Evolutionary conservation across 2,113 vertebrate genomes (phyloP).

Genomic region (Stictonetta naevosa): DNA sequence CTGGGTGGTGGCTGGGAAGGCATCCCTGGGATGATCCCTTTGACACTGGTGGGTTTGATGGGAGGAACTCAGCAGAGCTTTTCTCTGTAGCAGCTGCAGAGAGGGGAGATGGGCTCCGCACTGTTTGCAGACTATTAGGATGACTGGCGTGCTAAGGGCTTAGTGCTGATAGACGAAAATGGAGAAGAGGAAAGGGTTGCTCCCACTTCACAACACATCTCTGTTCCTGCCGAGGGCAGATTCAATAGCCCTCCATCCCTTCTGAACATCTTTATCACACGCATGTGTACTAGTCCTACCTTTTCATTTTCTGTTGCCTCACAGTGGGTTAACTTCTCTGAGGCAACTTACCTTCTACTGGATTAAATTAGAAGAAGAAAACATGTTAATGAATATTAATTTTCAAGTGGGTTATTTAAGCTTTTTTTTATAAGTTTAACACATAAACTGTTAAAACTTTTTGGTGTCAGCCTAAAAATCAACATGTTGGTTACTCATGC

Average conservation of each 20-base stretch:
- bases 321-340: not conserved
- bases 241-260: not conserved
- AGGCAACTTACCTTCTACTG: not conserved
- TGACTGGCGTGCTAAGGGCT: not conserved
- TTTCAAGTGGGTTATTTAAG: not conserved
- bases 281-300: not conserved
- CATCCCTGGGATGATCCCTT: not conserved
- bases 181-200: not conserved
- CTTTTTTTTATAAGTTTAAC: conserved; percentile 24
- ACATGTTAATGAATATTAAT: not conserved
- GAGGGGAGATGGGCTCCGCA: not conserved
- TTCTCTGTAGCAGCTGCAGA: not conserved
- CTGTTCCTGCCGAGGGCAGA: not conserved
- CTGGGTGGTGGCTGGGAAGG: not conserved
- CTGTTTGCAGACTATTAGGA: not conserved
- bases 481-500: not conserved
- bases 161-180: not conserved
- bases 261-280: not conserved
- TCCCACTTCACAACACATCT: not conserved
- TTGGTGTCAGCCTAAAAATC: not conserved
- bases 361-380: not conserved
- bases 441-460: not conserved
- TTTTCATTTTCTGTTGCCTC: not conserved
- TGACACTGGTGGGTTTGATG: not conserved
- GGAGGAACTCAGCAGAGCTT: not conserved